phyloP scores from a whole-genome alignment of 2,888 invertebrate species.

The Tetanocera ferruginea region DNA sequence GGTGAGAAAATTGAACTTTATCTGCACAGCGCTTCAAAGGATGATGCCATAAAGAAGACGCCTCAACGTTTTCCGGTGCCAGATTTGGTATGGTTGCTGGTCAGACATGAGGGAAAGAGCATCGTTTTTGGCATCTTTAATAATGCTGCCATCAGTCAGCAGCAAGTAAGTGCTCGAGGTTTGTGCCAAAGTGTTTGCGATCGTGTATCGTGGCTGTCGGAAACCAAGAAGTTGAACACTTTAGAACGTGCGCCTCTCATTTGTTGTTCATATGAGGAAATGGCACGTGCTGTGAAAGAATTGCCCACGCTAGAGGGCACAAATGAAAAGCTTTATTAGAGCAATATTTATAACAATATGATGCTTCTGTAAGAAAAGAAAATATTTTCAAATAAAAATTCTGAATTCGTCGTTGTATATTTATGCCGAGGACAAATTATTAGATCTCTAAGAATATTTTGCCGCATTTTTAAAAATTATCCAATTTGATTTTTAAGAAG shows the following conservation, averaged over 20 bases:
- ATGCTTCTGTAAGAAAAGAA: no score
- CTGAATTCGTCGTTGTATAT: no score
- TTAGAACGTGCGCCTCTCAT: slow-evolving; percentile 21
- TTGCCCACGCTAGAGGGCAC: slow-evolving; percentile 32
- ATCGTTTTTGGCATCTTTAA: slow-evolving; percentile 56
- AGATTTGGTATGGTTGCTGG: slow-evolving; percentile 56
- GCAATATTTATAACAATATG: no score
- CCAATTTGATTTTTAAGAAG: no score
- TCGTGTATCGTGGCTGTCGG: slow-evolving; percentile 54
- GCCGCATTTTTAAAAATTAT: no score
- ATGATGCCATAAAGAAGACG: slow-evolving; percentile 39
- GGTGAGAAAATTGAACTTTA: slow-evolving; percentile 54
- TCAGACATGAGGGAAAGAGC: slow-evolving; percentile 50
- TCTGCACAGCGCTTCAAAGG: slow-evolving; percentile 44
- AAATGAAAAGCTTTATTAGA: neutral
- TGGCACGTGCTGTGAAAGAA: slow-evolving; percentile 31
- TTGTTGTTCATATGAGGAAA: slow-evolving; percentile 39
- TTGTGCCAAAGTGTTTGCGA: slow-evolving; percentile 57
- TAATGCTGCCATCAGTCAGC: slow-evolving; percentile 45
- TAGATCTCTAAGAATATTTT: no score
- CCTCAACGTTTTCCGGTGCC: slow-evolving; percentile 56
- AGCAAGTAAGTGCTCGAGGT: slow-evolving; percentile 43
- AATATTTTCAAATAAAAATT: no score
- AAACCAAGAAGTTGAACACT: slow-evolving; percentile 14
- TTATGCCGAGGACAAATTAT: no score